These are phyloP conservation scores for Microcebus tavaratra DNA, from an alignment of 2,113 vertebrate genomes.

Conservation along the genomic window DNA sequence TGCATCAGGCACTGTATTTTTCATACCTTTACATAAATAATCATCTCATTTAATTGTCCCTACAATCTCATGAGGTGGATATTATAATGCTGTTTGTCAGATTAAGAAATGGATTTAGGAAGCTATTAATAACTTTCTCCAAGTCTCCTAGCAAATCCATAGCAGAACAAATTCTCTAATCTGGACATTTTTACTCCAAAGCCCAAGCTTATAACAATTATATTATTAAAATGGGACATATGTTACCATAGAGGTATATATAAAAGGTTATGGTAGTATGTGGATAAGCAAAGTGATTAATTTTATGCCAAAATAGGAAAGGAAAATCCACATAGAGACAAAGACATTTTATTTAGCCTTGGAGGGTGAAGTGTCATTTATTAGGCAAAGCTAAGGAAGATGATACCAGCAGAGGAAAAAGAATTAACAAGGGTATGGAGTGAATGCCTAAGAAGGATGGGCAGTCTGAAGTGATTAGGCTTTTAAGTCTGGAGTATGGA, in stretches of 20 bases:
- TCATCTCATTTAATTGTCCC: neutral
- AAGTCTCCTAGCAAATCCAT: neutral
- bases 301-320: neutral
- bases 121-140: neutral
- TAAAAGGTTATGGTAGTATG: neutral
- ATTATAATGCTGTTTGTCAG: neutral
- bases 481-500: neutral
- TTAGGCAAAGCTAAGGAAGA: neutral
- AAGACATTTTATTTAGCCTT: neutral
- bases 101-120: neutral
- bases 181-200: neutral
- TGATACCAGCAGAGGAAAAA: neutral
- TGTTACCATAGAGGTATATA: neutral
- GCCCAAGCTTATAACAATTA: neutral
- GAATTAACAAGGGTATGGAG: neutral
- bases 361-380: neutral
- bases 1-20: neutral
- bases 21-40: neutral
- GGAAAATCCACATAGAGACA: neutral
- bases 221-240: neutral
- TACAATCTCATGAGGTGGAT: neutral
- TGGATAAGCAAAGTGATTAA: neutral
- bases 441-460: neutral
- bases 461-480: accelerated
- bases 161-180: neutral